Base-by-base conservation (phyloP, 2,888 invertebrate species). In the Cecidostiba fungosa region DNA sequence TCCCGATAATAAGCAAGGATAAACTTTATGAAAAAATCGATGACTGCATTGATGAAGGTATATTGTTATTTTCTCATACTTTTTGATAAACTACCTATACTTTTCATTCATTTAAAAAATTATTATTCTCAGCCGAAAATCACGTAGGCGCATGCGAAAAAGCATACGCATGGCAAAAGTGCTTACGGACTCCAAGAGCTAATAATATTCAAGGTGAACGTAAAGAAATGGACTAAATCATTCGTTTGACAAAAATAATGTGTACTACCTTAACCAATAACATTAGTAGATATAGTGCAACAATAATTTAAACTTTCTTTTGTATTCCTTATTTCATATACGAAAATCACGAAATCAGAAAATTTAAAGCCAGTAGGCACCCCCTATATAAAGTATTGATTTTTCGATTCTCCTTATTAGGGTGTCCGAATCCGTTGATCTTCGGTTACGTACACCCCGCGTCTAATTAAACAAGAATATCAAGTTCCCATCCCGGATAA, bases 391-490 rank as follows among this genome's bases (percentile, higher is more conserved):
- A 23, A 23, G 39, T 72, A 73, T 81, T 73, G 80, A 81, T 81
- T 81, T 59, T 81, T 59, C 19, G 80, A 73, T 81, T 72, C 10
- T 29, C 26, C n/a, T 72, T 23, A 29, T 81, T 77, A 59, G 77
- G 59, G 80, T 59, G 8, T 73, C 50, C 23, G 16, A 39, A 72
- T 54, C 79, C 23, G 14, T 47, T 29, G 69, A 47, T 77, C 32
- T 82, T 77, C 32, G 12, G 69, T 77, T 77, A 77, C 70, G 59
- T 8, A 23, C 62, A 82, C 6, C 16, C 73, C 69, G 10, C 12
- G 62, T 82, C 69, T 82, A 82, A 82, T 82, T 82, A 82, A 82
- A 82, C 82, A 82, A 77, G 70, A 76, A 54, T 82, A 82, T 82
- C 77, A 47, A 69, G n/a, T 82, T 82, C 69, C 39, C 26, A 54